These are phyloP conservation scores for Eristalis intricaria DNA, from an alignment of 2,888 invertebrate species.

Conservation along the genomic window DNA sequence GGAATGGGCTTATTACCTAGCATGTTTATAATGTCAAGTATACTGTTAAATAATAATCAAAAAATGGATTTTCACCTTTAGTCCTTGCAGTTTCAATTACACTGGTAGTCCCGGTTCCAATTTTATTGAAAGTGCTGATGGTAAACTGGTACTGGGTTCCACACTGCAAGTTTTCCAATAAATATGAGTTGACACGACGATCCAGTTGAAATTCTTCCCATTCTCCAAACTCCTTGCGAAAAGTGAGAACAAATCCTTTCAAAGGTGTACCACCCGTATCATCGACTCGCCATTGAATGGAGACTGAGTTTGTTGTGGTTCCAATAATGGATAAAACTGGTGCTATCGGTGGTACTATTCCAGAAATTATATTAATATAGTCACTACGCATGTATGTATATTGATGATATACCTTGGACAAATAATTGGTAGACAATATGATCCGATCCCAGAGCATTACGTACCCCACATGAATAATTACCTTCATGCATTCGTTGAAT, in stretches of 20 bases:
- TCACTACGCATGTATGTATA: not conserved
- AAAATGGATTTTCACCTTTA: conserved; percentile 82
- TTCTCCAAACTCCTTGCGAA: conserved; percentile 82
- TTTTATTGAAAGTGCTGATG: conserved; percentile 88
- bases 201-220: conserved; percentile 83
- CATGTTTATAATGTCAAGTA: conserved; percentile 81
- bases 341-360: conserved; percentile 83
- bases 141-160: conserved; percentile 90
- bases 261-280: conserved; percentile 83
- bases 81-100: conserved; percentile 86
- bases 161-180: conserved; percentile 88
- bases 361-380: not conserved
- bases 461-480: conserved; percentile 83
- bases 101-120: conserved; percentile 88
- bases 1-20: conserved; percentile 84
- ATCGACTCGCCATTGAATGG: conserved; percentile 82
- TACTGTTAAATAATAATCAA: not conserved
- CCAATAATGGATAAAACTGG: conserved; percentile 82
- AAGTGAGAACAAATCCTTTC: conserved; percentile 83
- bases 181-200: conserved; percentile 84
- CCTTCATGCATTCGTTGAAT: conserved; percentile 83
- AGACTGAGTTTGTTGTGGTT: conserved; percentile 82
- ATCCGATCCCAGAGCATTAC: conserved; percentile 82
- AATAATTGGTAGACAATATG: conserved; percentile 82
- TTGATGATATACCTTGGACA: conserved; percentile 82